These are phyloP conservation scores for Eupsittula cactorum DNA, from an alignment of 2,113 vertebrate genomes.

Conservation along the genomic window DNA sequence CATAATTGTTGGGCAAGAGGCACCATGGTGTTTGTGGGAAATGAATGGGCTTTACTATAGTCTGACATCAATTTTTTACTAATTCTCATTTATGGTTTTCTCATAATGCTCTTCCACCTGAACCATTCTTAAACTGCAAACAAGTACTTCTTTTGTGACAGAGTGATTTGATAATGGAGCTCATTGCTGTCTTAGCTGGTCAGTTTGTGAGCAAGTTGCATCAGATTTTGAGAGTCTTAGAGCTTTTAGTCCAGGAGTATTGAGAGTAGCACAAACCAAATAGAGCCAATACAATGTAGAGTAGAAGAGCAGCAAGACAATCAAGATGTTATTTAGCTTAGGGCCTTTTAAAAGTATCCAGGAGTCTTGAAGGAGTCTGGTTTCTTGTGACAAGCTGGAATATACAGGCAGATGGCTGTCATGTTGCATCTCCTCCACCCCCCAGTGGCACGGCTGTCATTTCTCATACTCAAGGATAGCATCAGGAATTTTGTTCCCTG, in stretches of 20 bases:
- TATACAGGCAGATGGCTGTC: neutral
- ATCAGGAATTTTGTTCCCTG: neutral
- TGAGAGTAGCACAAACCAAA: neutral
- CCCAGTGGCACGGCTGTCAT: accelerated
- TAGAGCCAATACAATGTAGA: neutral
- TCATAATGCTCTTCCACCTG: neutral
- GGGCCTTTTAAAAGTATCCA: neutral
- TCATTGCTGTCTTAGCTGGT: neutral
- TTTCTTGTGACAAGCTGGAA: neutral
- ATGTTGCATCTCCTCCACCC: neutral
- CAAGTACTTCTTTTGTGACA: neutral
- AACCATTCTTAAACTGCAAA: neutral
- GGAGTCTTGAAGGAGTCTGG: neutral
- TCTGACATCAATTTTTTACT: neutral
- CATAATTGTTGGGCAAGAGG: neutral
- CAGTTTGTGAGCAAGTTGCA: neutral
- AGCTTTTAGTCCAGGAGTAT: neutral
- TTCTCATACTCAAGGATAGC: neutral
- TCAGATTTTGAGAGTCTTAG: neutral
- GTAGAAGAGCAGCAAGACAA: neutral
- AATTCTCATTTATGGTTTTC: neutral
- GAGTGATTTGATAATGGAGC: neutral
- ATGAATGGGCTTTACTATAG: neutral
- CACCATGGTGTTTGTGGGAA: neutral
- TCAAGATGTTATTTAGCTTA: neutral